phyloP scores from a whole-genome alignment of 2,888 invertebrate genomes.

The Xylota segnis region DNA sequence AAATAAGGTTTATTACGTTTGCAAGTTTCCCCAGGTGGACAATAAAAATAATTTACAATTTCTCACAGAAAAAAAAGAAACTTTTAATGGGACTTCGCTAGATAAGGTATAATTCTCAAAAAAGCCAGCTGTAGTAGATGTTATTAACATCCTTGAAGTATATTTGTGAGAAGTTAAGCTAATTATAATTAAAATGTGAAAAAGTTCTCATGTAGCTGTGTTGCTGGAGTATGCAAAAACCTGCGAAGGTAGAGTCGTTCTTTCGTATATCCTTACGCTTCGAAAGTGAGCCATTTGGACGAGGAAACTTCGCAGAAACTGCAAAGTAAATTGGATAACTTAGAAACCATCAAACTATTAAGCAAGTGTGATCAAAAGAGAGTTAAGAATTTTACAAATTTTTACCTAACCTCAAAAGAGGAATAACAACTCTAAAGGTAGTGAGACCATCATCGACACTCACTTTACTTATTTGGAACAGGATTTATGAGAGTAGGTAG shows the following conservation, averaged over 20 bases:
- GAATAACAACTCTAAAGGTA: no score
- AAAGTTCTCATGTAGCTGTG: constrained; percentile 3
- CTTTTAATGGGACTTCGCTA: constrained; percentile 27
- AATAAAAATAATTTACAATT: constrained; percentile 26
- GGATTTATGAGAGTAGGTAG: no score
- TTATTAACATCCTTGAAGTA: constrained; percentile 5
- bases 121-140: constrained; percentile 2
- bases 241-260: neutral
- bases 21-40: constrained; percentile 27
- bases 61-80: neutral
- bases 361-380: no score
- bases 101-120: constrained; percentile 6
- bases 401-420: no score
- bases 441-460: no score
- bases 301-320: no score
- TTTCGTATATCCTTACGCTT: no score
- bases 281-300: no score
- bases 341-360: no score
- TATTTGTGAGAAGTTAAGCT: neutral
- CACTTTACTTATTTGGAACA: no score
- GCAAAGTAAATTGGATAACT: no score
- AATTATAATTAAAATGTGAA: constrained; percentile 7
- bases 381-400: no score
- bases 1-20: constrained; percentile 48
- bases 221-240: neutral